Conservation (phyloP, 2,797 vertebrate species). For the Furcifer pardalis region DNA sequence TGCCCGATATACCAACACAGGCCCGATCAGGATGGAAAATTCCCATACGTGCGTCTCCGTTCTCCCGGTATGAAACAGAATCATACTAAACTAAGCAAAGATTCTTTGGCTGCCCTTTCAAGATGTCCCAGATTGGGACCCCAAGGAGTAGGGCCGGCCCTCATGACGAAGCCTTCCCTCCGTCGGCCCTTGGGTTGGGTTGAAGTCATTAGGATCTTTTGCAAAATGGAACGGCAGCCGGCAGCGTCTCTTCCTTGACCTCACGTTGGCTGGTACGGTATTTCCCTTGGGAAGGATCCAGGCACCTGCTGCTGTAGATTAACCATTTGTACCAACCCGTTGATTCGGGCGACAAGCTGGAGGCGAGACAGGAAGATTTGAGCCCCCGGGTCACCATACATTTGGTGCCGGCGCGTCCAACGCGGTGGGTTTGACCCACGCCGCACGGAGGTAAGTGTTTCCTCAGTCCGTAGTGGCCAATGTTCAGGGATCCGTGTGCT, state of each 20-base stretch:
- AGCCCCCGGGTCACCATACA: constrained; percentile 26
- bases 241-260: background rate
- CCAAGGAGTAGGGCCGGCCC: too few species aligned
- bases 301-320: constrained; percentile 70
- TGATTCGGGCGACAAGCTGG: constrained; percentile 30
- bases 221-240: background rate
- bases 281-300: constrained; percentile 58
- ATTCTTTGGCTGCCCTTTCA: too few species aligned
- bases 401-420: too few species aligned
- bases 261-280: constrained; percentile 63
- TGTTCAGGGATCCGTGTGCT: background rate
- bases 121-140: too few species aligned
- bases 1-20: too few species aligned
- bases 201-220: background rate
- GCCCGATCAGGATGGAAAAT: too few species aligned
- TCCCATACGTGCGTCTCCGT: too few species aligned
- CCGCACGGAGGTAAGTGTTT: too few species aligned
- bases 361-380: background rate
- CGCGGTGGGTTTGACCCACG: too few species aligned
- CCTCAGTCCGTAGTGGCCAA: background rate
- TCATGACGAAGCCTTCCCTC: background rate
- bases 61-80: too few species aligned
- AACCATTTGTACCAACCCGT: background rate
- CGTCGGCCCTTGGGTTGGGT: background rate
- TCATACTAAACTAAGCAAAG: too few species aligned